Evolutionary conservation across 37 sponge, comb jelly and placozoan genomes (phyloP).

Genomic region (Bolinopsis microptera): DNA sequence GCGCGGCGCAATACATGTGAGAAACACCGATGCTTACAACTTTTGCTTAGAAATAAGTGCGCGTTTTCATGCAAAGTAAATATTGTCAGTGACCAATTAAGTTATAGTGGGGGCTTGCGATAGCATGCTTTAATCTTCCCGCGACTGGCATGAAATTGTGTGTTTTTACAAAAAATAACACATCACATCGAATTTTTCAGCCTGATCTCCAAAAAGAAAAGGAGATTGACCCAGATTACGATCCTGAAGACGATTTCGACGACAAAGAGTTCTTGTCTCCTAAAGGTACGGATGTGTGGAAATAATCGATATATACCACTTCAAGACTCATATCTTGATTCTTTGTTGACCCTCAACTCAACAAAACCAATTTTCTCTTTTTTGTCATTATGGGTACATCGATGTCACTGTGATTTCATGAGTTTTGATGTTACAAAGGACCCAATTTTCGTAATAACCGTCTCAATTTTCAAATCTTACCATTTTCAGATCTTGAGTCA

Average conservation of each 20-base stretch:
- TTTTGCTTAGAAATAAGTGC: background rate
- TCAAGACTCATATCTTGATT: background rate
- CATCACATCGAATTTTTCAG: background rate
- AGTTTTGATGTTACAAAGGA: too few relatives aligned
- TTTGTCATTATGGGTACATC: too few relatives aligned
- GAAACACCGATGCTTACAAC: background rate
- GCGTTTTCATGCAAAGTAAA: background rate
- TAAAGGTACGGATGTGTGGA: background rate
- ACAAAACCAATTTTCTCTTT: too few relatives aligned
- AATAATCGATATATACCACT: background rate
- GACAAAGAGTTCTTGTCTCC: constrained; percentile 44
- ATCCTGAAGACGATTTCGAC: constrained; percentile 52
- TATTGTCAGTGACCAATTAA: background rate
- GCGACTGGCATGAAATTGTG: background rate
- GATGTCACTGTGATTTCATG: too few relatives aligned
- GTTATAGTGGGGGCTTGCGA: background rate
- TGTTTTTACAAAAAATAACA: background rate
- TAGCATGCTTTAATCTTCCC: background rate
- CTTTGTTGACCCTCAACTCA: background rate
- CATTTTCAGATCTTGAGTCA: constrained; percentile 79
- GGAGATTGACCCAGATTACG: constrained; percentile 39
- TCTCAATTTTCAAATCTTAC: too few relatives aligned
- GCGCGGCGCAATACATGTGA: constrained; percentile 25
- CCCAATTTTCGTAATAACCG: too few relatives aligned
- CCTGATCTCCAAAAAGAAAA: constrained; percentile 29